Conservation (phyloP, 2,797 vertebrate species). For the Linurgus olivaceus region DNA sequence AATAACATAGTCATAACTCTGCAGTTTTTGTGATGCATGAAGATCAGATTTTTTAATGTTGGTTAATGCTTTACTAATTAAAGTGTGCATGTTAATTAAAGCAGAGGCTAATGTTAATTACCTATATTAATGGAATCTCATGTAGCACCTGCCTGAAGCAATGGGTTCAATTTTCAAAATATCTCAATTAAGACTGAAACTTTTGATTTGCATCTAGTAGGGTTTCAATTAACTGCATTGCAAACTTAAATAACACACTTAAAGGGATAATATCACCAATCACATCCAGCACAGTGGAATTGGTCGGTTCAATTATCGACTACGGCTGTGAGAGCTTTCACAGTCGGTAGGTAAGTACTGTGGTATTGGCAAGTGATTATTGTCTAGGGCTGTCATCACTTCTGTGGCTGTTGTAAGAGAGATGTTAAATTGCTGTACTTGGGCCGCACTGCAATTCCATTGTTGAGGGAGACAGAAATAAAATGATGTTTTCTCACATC, state of each 20-base stretch:
- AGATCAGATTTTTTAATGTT: slow-evolving; percentile 90
- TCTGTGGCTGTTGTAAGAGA: slow-evolving; percentile 39
- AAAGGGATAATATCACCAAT: slow-evolving; percentile 80
- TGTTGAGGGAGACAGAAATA: slow-evolving; percentile 39
- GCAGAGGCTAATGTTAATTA: slow-evolving; percentile 98
- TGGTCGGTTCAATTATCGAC: slow-evolving; percentile 67
- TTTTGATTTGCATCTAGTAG: slow-evolving; percentile 86
- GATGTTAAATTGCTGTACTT: slow-evolving; percentile 45
- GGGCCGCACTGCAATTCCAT: slow-evolving; percentile 29
- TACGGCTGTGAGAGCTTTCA: slow-evolving; percentile 54
- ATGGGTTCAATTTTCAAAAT: slow-evolving; percentile 91
- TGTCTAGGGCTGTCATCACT: slow-evolving; percentile 45
- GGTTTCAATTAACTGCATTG: slow-evolving; percentile 83
- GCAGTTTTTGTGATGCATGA: slow-evolving; percentile 84
- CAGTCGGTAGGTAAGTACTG: slow-evolving; percentile 50
- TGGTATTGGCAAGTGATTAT: slow-evolving; percentile 40
- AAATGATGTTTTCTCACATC: slow-evolving; percentile 31
- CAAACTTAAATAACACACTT: slow-evolving; percentile 84
- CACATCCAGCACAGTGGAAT: slow-evolving; percentile 69
- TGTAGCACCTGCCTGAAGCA: slow-evolving; percentile 95
- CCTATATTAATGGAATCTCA: slow-evolving; percentile 96
- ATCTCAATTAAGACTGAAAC: slow-evolving; percentile 90
- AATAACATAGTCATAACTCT: slow-evolving; percentile 82
- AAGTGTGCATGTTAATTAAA: slow-evolving; percentile 98
- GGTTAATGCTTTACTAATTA: slow-evolving; percentile 97